phyloP scores from a whole-genome alignment of 2,888 invertebrate species.

The Acheta domesticus region DNA sequence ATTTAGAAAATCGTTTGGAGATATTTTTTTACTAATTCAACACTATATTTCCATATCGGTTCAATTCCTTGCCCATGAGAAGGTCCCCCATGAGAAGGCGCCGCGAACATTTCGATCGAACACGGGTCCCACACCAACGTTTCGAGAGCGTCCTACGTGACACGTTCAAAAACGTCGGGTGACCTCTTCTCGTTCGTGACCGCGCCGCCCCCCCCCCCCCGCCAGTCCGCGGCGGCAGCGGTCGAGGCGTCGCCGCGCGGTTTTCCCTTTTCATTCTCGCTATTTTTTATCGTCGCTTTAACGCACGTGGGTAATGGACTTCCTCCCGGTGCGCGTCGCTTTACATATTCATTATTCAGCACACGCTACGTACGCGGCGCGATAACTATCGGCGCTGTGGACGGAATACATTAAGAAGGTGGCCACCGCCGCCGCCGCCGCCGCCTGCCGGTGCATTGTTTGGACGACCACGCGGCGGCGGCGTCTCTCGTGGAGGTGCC shows the following conservation, averaged over 20 bases:
- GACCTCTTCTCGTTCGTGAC: too few relatives aligned
- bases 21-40: too few relatives aligned
- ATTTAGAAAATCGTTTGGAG: too few relatives aligned
- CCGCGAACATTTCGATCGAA: too few relatives aligned
- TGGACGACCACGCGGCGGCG: neutral
- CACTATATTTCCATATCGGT: too few relatives aligned
- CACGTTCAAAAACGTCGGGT: too few relatives aligned
- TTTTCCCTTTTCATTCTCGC: constrained; percentile 4
- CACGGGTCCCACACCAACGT: too few relatives aligned
- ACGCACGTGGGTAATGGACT: constrained; percentile 18
- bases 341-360: constrained; percentile 18
- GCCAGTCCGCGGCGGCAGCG: neutral
- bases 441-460: neutral
- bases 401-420: constrained; percentile 6
- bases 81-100: too few relatives aligned
- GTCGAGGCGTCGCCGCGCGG: neutral
- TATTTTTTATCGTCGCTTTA: neutral
- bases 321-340: constrained; percentile 1
- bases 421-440: too few relatives aligned
- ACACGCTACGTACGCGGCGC: neutral
- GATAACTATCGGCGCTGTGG: constrained; percentile 4
- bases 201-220: too few relatives aligned
- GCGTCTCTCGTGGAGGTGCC: neutral
- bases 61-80: too few relatives aligned
- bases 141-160: too few relatives aligned